Conservation (phyloP, 1,140 invertebrate genomes). For the Trichoplusia ni region DNA sequence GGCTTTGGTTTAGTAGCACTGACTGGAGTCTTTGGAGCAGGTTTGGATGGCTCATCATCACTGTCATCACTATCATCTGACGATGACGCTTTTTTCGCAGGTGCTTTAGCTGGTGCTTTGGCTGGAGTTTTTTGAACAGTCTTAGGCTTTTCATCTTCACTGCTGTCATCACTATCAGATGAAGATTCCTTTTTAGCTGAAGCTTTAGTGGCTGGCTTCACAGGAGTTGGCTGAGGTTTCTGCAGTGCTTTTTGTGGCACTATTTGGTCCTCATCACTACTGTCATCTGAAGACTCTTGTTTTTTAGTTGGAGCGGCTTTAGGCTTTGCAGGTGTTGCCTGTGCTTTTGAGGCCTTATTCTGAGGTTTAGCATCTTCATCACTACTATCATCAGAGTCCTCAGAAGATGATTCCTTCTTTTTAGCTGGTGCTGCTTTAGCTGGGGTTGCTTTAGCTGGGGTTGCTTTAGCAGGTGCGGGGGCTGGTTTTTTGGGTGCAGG, state of each 20-base stretch:
- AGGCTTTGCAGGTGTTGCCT: constrained; percentile 39
- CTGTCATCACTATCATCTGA: constrained; percentile 58
- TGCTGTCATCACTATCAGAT: constrained; percentile 57
- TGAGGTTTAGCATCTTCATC: constrained; percentile 42
- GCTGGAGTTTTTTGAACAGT: constrained; percentile 15
- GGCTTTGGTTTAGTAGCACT: constrained; percentile 18
- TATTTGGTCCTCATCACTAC: constrained; percentile 37
- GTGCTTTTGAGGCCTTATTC: constrained; percentile 33
- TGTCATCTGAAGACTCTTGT: constrained; percentile 47
- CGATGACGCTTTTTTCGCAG: constrained; percentile 43
- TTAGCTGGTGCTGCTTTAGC: constrained; percentile 34
- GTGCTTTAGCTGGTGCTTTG: constrained; percentile 17
- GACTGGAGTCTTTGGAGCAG: constrained; percentile 19
- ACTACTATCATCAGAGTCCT: constrained; percentile 41
- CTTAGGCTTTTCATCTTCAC: constrained; percentile 44
- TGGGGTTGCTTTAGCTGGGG: not conserved
- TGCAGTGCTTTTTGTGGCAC: constrained; percentile 32
- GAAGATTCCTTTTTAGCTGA: constrained; percentile 47
- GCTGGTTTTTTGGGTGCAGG: constrained; percentile 28
- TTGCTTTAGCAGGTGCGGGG: constrained; percentile 32
- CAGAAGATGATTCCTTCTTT: constrained; percentile 23
- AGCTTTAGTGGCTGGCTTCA: constrained; percentile 35
- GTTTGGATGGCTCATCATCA: constrained; percentile 40
- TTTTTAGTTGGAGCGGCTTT: constrained; percentile 35
- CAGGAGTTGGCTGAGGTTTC: constrained; percentile 38